These are phyloP conservation scores for Thryonomys swinderianus DNA, from an alignment of 2,113 vertebrate genomes.

Conservation along the genomic window DNA sequence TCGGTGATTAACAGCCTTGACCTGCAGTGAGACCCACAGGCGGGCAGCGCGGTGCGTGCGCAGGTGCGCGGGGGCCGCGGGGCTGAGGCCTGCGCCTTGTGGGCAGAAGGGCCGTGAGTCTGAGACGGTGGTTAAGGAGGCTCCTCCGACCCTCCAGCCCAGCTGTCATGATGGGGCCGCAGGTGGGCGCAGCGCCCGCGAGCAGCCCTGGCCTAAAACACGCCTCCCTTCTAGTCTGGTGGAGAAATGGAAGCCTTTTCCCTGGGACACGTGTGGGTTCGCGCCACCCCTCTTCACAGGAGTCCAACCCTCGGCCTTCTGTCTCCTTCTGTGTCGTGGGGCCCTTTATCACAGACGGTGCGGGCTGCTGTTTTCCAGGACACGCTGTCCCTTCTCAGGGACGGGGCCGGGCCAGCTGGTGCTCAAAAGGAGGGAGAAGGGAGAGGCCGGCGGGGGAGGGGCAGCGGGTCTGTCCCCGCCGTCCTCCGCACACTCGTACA, in stretches of 20 bases:
- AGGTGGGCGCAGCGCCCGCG: slow-evolving; percentile 68
- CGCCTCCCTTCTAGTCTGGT: neutral
- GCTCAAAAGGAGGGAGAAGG: neutral
- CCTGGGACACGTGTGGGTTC: fast-evolving
- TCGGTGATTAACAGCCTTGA: slow-evolving; percentile 95
- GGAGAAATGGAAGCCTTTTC: neutral
- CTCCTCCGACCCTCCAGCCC: slow-evolving; percentile 78
- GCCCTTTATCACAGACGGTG: fast-evolving
- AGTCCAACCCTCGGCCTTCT: neutral
- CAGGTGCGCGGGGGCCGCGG: slow-evolving; percentile 79
- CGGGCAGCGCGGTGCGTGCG: slow-evolving; percentile 79
- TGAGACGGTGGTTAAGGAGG: slow-evolving; percentile 67
- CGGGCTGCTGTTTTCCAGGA: neutral
- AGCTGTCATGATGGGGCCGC: slow-evolving; percentile 60
- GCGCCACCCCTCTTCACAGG: neutral
- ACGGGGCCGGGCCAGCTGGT: neutral
- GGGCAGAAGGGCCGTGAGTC: slow-evolving; percentile 50
- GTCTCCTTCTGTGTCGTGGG: neutral
- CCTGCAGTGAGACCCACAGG: slow-evolving; percentile 92
- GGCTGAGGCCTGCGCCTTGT: slow-evolving; percentile 54
- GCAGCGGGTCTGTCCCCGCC: fast-evolving
- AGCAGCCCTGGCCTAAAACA: neutral
- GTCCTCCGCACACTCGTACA: neutral
- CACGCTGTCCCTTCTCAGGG: neutral
- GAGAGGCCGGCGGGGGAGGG: too few species aligned